Evolutionary conservation across 2,797 vertebrate genomes (phyloP), one percentile per base, ranked within the genome.

Genomic region (Thripadectes ignobilis): DNA sequence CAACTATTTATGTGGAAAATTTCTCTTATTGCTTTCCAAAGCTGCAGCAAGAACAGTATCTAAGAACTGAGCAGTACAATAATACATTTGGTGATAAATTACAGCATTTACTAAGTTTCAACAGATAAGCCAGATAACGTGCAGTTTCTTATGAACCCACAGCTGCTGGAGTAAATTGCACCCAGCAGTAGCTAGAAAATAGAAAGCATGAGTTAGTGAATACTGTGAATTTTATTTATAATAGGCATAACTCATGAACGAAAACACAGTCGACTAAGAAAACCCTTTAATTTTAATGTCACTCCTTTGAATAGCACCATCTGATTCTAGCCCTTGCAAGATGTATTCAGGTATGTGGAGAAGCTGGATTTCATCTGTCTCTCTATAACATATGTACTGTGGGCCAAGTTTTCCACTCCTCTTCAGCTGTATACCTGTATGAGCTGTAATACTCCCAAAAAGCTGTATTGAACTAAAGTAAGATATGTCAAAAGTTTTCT

Each of bases 1-100:
- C 66, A 96, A 89, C 61, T 93, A 62, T 46, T 93, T 79, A 59
- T 18, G 54, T 34, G 68, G 59, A 65, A 88, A 32, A 72, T 41
- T 86, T 91, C 30, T 83, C 89, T 96, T 97, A 96, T 75, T 96
- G 94, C 94, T 96, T 91, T 96, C 55, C 51, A 59, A 92, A 95
- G 78, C 89, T 69, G 75, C 88, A 96, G 80, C 49, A 89, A 90
- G 78, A 82, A 87, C 74, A 95, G 41, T 78, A 81, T 62, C 24
- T 29, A 61, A 89, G 29, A 82, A 90, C 81, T 20, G 41, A 85
- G 73, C 91, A 72, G 67, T 71, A 86, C 54, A 78, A 9, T 39
- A 74, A 79, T 24, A 55, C 6, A 65, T 80, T 61, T 90, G 82
- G 73, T 36, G 68, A 9, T 46, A 43, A 58, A 20, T 74, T 71